phyloP scores from a whole-genome alignment of 2,113 vertebrate species.

The Geococcyx californianus region DNA sequence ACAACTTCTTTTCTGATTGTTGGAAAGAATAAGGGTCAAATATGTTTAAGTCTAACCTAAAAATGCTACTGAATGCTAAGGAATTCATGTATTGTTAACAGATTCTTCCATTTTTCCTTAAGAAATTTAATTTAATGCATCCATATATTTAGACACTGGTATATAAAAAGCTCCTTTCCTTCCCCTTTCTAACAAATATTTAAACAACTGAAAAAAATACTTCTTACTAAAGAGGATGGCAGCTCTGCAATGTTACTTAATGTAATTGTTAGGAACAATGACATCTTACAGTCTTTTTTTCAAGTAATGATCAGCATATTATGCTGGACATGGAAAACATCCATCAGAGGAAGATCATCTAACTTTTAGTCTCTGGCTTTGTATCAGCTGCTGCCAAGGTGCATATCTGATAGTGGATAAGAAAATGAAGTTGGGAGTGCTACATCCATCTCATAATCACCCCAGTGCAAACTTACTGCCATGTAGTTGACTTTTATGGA shows the following conservation, averaged over 20 bases:
- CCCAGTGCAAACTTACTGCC: background rate
- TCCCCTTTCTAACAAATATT: background rate
- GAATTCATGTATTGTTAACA: background rate
- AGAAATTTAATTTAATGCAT: background rate
- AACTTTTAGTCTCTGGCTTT: background rate
- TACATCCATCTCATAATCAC: background rate
- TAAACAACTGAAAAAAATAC: conserved; percentile 2
- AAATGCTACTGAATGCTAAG: background rate
- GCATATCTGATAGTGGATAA: accelerated
- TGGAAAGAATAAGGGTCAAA: background rate
- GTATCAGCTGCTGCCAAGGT: background rate
- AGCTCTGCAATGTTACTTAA: background rate
- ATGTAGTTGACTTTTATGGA: background rate
- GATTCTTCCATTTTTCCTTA: background rate
- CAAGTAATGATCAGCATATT: background rate
- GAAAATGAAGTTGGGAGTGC: background rate
- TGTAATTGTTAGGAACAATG: background rate
- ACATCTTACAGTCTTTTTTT: background rate
- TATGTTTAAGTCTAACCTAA: background rate
- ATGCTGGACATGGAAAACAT: background rate
- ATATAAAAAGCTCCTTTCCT: background rate
- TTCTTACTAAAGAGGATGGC: background rate
- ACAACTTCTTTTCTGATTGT: background rate
- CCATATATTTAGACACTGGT: background rate
- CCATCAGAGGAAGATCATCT: background rate